Evolutionary conservation across 2,888 invertebrate genomes (phyloP).

Genomic region (Scaptomyza parva): DNA sequence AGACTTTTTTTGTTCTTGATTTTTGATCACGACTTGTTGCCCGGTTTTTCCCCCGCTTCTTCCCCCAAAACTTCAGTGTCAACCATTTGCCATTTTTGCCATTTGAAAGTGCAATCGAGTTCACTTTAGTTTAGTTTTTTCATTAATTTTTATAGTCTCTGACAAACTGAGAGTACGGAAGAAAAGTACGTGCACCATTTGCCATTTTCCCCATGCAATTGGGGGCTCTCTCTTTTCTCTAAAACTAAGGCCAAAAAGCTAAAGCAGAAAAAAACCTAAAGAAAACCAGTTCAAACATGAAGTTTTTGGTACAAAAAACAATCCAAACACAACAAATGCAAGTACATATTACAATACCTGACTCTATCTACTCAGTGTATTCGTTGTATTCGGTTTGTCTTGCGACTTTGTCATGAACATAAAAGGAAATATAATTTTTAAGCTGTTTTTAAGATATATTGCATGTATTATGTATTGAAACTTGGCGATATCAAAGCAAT

Average conservation of each 20-base stretch:
- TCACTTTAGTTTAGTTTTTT: conserved; percentile 19
- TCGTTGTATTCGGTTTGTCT: background rate
- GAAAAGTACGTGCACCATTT: conserved; percentile 32
- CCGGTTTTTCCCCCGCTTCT: too few species aligned
- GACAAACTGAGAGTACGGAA: conserved; percentile 24
- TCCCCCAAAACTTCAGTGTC: background rate
- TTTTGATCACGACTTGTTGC: background rate
- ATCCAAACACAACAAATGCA: conserved; percentile 9
- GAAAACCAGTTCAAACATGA: conserved; percentile 45
- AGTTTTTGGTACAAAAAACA: conserved; percentile 33
- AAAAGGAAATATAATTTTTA: too few species aligned
- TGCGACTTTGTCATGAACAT: background rate
- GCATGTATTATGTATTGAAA: too few species aligned
- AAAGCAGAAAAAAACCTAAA: conserved; percentile 7
- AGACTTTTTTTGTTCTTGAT: background rate
- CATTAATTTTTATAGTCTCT: conserved; percentile 33
- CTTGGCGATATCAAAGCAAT: too few species aligned
- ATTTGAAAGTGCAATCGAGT: conserved; percentile 19
- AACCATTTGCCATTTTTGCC: too few species aligned
- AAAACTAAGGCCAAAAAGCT: conserved; percentile 23
- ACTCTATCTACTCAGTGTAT: background rate
- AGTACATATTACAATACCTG: conserved; percentile 17
- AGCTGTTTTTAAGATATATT: too few species aligned
- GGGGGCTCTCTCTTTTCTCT: background rate
- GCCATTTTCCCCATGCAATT: conserved; percentile 18